Evolutionary conservation across 2,113 vertebrate genomes (phyloP).

Genomic region (Syngnathoides biaculeatus): DNA sequence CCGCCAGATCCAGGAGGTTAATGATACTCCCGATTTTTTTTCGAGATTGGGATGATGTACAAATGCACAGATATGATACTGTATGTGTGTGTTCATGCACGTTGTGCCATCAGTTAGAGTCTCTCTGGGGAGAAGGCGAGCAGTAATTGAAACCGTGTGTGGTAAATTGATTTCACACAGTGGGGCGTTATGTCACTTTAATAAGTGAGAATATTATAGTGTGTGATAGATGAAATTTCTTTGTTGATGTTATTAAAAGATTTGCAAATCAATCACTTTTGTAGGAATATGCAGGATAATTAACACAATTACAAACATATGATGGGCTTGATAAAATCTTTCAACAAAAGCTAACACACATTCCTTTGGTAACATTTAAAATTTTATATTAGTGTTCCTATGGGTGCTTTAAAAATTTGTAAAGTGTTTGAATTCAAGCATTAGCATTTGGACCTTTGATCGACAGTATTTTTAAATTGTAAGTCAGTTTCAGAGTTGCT

Average conservation of each 20-base stretch:
- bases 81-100: slow-evolving; percentile 13
- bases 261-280: background rate
- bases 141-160: slow-evolving; percentile 35
- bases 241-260: background rate
- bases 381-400: background rate
- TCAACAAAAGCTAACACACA: background rate
- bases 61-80: background rate
- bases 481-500: no score
- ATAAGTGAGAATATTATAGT: background rate
- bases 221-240: background rate
- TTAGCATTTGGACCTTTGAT: no score
- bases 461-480: no score
- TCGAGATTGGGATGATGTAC: slow-evolving; percentile 25
- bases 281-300: background rate
- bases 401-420: background rate
- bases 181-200: slow-evolving; percentile 14
- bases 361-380: background rate
- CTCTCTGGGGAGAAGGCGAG: slow-evolving; percentile 22
- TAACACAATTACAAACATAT: background rate
- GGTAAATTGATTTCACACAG: slow-evolving; percentile 16
- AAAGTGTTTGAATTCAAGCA: background rate
- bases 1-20: slow-evolving; percentile 43
- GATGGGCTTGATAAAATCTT: background rate
- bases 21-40: slow-evolving; percentile 38
- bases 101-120: slow-evolving; percentile 6